Conservation (phyloP, 2,113 vertebrate genomes). For the Microcebus lehilahytsara region DNA sequence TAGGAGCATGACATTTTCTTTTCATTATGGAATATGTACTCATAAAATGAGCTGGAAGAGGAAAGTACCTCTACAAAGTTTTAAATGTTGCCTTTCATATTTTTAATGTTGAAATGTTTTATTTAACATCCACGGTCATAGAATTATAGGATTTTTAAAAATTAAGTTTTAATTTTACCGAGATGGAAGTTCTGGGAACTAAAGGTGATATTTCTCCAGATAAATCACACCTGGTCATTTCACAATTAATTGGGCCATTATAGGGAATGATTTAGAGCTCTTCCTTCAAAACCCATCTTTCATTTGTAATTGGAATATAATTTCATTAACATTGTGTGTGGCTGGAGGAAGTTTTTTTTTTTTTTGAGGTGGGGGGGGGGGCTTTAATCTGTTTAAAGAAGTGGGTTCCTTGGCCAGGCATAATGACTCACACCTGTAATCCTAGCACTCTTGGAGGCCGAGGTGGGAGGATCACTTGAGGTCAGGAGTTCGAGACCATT, state of each 20-base stretch:
- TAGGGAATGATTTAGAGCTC: background rate
- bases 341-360: accelerated
- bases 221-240: background rate
- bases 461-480: too few species aligned
- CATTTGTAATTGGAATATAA: background rate
- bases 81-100: background rate
- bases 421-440: too few species aligned
- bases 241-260: accelerated
- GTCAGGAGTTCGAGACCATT: too few species aligned
- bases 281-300: background rate
- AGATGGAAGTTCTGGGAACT: background rate
- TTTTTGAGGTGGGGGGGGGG: background rate
- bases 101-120: background rate
- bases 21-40: background rate
- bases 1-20: background rate
- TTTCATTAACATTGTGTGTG: background rate
- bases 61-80: background rate
- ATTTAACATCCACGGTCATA: background rate
- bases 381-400: background rate
- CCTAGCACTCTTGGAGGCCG: too few species aligned
- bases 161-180: background rate
- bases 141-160: background rate
- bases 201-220: background rate
- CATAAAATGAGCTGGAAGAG: background rate
- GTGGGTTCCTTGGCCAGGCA: background rate